These are phyloP conservation scores for Zaprionus inermis DNA, from an alignment of 1,140 invertebrate species.

Conservation along the genomic window DNA sequence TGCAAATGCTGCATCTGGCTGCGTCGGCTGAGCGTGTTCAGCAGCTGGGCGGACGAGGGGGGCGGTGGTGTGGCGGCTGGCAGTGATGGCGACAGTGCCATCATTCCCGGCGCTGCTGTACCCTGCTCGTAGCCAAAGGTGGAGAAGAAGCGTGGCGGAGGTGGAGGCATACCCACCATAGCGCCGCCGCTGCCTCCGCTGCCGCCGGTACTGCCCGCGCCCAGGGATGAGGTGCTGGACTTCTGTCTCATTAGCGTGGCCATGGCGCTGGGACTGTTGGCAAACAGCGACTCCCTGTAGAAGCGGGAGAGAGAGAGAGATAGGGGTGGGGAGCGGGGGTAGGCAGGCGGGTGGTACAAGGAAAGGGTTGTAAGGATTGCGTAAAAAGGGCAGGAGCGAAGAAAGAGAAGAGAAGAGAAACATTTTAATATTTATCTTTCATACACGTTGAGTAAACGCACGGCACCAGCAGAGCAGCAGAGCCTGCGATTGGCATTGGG, in stretches of 20 bases:
- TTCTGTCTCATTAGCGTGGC: slow-evolving; percentile 77
- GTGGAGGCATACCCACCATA: slow-evolving; percentile 54
- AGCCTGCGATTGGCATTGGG: neutral
- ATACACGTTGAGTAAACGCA: slow-evolving; percentile 34
- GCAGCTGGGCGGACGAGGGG: slow-evolving; percentile 34
- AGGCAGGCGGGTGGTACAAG: slow-evolving; percentile 5
- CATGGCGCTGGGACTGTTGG: slow-evolving; percentile 68
- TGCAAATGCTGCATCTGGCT: slow-evolving; percentile 64
- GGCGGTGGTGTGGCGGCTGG: slow-evolving; percentile 51
- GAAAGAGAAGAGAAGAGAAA: slow-evolving; percentile 33
- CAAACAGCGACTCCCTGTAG: slow-evolving; percentile 81
- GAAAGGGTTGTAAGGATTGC: slow-evolving; percentile 23
- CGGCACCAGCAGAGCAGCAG: neutral
- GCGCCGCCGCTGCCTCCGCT: no score
- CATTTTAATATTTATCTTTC: slow-evolving; percentile 66
- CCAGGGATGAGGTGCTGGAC: slow-evolving; percentile 70
- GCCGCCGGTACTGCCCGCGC: slow-evolving; percentile 29
- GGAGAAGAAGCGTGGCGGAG: slow-evolving; percentile 75
- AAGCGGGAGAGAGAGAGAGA: neutral
- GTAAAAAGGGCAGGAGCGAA: slow-evolving; percentile 11
- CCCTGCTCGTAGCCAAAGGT: slow-evolving; percentile 81
- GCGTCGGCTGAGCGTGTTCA: slow-evolving; percentile 62
- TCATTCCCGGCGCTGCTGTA: slow-evolving; percentile 11
- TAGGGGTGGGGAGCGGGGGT: neutral
- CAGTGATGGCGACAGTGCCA: slow-evolving; percentile 37